These are phyloP conservation scores for Raja brachyura DNA, from an alignment of 2,113 vertebrate species.

Conservation along the genomic window DNA sequence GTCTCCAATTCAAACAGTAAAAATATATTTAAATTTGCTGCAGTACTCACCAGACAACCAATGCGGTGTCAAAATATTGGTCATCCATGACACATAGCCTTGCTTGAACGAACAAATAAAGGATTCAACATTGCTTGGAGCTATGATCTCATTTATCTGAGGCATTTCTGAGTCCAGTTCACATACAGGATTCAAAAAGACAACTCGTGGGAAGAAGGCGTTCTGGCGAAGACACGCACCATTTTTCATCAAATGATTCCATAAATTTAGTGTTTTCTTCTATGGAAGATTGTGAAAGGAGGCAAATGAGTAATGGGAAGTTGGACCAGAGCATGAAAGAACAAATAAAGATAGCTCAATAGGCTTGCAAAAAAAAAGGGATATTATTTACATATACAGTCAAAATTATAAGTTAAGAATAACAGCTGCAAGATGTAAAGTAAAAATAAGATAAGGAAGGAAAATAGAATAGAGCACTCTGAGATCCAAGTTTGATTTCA, in stretches of 20 bases:
- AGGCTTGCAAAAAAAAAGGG: background rate
- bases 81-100: conserved; percentile 55
- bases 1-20: too few species aligned
- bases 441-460: background rate
- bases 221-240: conserved; percentile 49
- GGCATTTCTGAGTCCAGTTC: conserved; percentile 52
- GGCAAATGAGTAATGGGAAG: background rate
- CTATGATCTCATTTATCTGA: conserved; percentile 56
- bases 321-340: background rate
- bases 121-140: conserved; percentile 48
- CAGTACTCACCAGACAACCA: conserved; percentile 58
- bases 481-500: background rate
- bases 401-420: background rate
- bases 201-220: conserved; percentile 54
- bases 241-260: conserved; percentile 51
- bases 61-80: conserved; percentile 55
- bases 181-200: conserved; percentile 58
- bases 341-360: conserved; percentile 5
- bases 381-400: background rate
- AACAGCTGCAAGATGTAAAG: background rate
- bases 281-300: background rate
- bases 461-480: background rate
- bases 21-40: background rate
- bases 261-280: conserved; percentile 44
- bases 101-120: conserved; percentile 58